Evolutionary conservation across 2,797 vertebrate species (phyloP), one percentile per base, ranked within the genome.

Genomic region (Babyrousa celebensis): DNA sequence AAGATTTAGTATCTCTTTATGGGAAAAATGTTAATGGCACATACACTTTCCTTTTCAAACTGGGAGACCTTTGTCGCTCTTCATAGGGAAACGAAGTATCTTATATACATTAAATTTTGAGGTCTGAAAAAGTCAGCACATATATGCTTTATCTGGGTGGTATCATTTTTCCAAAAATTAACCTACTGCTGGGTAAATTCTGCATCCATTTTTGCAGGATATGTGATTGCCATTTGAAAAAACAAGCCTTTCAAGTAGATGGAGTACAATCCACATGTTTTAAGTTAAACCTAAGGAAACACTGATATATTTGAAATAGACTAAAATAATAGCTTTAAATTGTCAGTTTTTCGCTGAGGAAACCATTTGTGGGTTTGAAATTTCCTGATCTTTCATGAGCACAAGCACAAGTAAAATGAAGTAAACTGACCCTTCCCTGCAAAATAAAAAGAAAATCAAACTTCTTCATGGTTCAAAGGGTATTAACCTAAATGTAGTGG

Each of bases 291-390:
- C 62, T 85, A 52, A 72, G 62, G 63, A 93, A 89, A 70, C 20
- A 17, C 54, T 79, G 25, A 75, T 48, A 40, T 82, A 65, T 74
- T 94, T 77, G 92, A 87, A 74, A 65, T 43, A 56, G 21, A 48
- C 67, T 70, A 20, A 71, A 93, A 68, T 92, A 95, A 89, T 48
- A 60, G 52, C 77, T 95, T 92, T 62, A 62, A 74, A 60, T 78
- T 89, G 75, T 89, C 79, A 60, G 4, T 60, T 95, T 96, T 94
- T 90, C 67, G 43, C 74, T 79, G 77, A 95, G 65, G 29, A 94
- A 52, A 17, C 32, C 12, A 25, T 90, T 85, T 96, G 74, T 97
- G 74, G 89, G 29, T 75, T 95, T 95, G 70, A 95, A 96, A 97
- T 97, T 78, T 94, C 82, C 92, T 97, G 80, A 72, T 58, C 36